phyloP scores from a whole-genome alignment of 1,140 invertebrate species.

The Cydia strobilella region DNA sequence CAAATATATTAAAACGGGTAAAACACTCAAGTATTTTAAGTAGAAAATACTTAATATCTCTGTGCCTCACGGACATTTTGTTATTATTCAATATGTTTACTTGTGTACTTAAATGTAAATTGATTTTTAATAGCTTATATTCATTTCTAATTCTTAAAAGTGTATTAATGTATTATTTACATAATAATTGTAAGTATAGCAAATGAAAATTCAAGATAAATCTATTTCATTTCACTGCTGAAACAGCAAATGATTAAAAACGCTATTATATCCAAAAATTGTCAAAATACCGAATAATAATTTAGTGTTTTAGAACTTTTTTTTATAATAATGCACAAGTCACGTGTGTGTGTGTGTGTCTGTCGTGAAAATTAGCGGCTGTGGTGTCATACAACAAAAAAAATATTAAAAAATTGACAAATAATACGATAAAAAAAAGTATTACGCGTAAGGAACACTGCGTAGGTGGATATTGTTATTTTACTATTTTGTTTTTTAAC shows the following conservation, averaged over 20 bases:
- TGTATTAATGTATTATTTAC: too few relatives aligned
- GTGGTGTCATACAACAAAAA: constrained; percentile 75
- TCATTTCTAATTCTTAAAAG: too few relatives aligned
- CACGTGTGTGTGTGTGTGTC: constrained; percentile 55
- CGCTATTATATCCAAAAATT: neutral
- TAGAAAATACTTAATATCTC: too few relatives aligned
- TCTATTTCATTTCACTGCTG: neutral
- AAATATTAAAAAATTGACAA: constrained; percentile 71
- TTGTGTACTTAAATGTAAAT: too few relatives aligned
- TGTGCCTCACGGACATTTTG: too few relatives aligned
- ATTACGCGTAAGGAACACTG: constrained; percentile 66
- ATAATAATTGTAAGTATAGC: too few relatives aligned
- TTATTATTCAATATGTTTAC: too few relatives aligned
- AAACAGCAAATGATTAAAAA: neutral
- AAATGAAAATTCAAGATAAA: too few relatives aligned
- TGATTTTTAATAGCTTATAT: too few relatives aligned
- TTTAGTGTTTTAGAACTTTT: constrained; percentile 32
- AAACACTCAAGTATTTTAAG: too few relatives aligned
- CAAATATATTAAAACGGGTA: too few relatives aligned
- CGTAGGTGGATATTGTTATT: constrained; percentile 48
- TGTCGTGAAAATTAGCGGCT: constrained; percentile 64
- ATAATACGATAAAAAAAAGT: constrained; percentile 77
- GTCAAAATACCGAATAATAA: neutral
- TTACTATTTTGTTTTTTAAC: constrained; percentile 55
- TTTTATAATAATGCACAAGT: constrained; percentile 61